phyloP scores from a whole-genome alignment of 2,888 invertebrate species.

The Perithous albicinctus region DNA sequence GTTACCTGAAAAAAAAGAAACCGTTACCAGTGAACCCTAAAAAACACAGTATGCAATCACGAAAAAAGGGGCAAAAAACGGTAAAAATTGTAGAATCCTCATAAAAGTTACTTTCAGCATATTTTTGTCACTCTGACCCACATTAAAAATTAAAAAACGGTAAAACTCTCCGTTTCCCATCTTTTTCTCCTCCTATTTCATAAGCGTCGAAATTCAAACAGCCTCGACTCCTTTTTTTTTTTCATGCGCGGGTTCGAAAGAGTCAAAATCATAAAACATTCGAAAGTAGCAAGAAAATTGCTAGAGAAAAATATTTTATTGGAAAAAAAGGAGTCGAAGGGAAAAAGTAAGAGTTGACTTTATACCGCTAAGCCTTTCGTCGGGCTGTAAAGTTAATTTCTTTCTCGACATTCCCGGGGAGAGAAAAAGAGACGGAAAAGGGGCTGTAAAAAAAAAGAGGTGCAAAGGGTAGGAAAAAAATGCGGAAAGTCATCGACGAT shows the following conservation, averaged over 20 bases:
- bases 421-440: conserved; percentile 32
- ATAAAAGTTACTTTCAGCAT: conserved; percentile 16
- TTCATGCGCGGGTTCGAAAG: conserved; percentile 5
- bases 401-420: conserved; percentile 27
- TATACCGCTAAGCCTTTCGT: conserved; percentile 81
- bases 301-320: conserved; percentile 45
- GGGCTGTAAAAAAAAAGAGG: conserved; percentile 24
- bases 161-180: conserved; percentile 24
- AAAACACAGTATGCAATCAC: background rate
- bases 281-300: conserved; percentile 37
- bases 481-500: conserved; percentile 48
- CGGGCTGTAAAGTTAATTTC: conserved; percentile 80
- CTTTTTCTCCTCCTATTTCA: background rate
- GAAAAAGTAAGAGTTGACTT: conserved; percentile 78
- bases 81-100: conserved; percentile 50
- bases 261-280: conserved; percentile 54
- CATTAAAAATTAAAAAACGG: conserved; percentile 56
- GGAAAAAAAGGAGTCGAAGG: conserved; percentile 24
- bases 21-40: background rate
- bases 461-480: conserved; percentile 44
- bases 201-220: background rate
- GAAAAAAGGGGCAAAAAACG: conserved; percentile 37
- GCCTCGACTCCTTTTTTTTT: conserved; percentile 18
- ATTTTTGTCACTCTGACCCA: conserved; percentile 51
- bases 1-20: background rate